These are phyloP conservation scores for Enteromius argenteus DNA, from an alignment of 2,797 vertebrate genomes.

Conservation along the genomic window DNA sequence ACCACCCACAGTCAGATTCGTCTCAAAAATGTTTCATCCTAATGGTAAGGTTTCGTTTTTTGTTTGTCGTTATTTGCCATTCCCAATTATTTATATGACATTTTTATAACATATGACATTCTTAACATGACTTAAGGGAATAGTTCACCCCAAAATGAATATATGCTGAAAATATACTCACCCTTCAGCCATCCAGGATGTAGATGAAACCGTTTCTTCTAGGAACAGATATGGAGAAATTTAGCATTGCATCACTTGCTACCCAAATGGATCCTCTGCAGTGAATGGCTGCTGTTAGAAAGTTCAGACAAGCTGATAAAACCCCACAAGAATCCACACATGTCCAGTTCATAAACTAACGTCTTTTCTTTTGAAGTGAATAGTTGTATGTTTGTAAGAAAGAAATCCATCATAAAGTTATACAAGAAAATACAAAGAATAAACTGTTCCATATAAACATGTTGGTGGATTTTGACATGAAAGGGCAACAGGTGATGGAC, in stretches of 20 bases:
- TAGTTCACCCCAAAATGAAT: background rate
- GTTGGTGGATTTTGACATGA: background rate
- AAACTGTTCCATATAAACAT: background rate
- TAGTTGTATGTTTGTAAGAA: background rate
- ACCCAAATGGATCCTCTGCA: background rate
- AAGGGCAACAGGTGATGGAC: background rate
- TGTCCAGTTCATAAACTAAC: background rate
- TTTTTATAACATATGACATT: background rate
- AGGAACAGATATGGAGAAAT: background rate
- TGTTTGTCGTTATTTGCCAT: background rate
- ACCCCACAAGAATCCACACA: background rate
- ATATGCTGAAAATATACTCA: background rate
- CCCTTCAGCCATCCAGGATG: background rate
- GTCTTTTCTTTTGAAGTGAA: background rate
- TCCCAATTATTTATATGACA: background rate
- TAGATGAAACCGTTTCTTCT: background rate
- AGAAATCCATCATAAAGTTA: background rate
- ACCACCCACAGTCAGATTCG: conserved; percentile 97
- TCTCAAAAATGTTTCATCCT: conserved; percentile 99
- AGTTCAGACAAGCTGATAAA: background rate
- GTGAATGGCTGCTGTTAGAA: background rate
- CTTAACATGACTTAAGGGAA: background rate
- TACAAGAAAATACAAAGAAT: background rate
- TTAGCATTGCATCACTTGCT: background rate
- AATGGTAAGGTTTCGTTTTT: conserved; percentile 83